A percentile compares a stretch with the other conserved stretches of the same genome.
Evolutionary conservation across 1,140 invertebrate species (phyloP).

Genomic region (Brachionus manjavacas): DNA sequence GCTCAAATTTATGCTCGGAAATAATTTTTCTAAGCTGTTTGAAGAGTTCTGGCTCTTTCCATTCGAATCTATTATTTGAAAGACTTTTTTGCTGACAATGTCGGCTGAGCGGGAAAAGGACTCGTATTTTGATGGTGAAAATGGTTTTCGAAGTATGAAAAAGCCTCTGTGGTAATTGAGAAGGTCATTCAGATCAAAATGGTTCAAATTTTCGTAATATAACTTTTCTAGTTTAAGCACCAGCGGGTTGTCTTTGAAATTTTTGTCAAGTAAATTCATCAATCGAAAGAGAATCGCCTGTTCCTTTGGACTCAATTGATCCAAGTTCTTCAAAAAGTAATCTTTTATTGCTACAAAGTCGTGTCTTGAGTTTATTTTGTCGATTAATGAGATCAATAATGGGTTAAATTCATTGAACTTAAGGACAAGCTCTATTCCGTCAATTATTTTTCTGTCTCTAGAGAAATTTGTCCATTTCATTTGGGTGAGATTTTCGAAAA

Average conservation of each 20-base stretch:
- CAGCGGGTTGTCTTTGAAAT: not conserved
- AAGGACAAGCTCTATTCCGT: not conserved
- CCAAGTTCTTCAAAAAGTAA: slow-evolving; percentile 20
- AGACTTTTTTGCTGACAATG: not conserved
- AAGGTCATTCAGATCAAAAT: not conserved
- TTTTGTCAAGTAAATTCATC: slow-evolving; percentile 23
- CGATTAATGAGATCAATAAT: not conserved
- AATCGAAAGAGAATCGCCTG: not conserved
- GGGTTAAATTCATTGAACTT: slow-evolving; percentile 31
- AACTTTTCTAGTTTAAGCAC: not conserved
- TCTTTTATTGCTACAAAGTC: not conserved
- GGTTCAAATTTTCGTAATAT: not conserved
- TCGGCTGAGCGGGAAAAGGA: not conserved
- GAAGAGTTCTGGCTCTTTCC: not conserved
- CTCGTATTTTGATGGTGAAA: not conserved
- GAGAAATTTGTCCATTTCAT: not conserved
- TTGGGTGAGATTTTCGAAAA: not conserved
- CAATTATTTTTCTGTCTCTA: not conserved
- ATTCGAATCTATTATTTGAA: not conserved
- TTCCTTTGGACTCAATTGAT: not conserved
- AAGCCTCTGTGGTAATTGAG: slow-evolving; percentile 10
- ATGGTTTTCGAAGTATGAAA: not conserved
- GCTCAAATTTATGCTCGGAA: not conserved
- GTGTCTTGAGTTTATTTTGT: not conserved
- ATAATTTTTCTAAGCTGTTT: not conserved